Base-by-base conservation (phyloP, 2,113 vertebrate genomes). In the Dipodomys spectabilis region DNA sequence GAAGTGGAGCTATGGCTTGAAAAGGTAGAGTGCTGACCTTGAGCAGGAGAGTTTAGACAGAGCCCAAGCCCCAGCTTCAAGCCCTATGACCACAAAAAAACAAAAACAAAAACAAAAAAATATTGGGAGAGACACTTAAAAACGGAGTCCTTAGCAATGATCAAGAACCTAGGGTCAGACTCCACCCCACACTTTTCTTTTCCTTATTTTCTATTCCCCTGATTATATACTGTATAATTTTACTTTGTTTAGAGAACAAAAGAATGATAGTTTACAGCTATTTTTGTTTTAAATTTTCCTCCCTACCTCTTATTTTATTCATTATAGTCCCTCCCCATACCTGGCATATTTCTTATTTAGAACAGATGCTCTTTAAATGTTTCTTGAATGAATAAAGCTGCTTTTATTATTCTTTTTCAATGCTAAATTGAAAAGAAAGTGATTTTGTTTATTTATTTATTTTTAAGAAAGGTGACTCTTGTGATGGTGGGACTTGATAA, bases 401-500 rank as follows among this genome's bases (percentile, higher is more conserved):
- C 18, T 73, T 90, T 90, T 69, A 64, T 44, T 49, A 64, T 44
- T 49, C 12, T 32, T 53, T 49, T 4, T 1, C 3, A 80, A 27
- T 92, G 39, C 30, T 92, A 62, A 85, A 80, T 90, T 67, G 67
- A 95, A 92, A 74, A 96, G 78, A 44, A 95, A 95, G 45, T 96
- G 13, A 74, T 82, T 10, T 72, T 32, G 2, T 49, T 49, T 49
- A 22, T 86, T 86, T 75, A 86, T 96, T 65, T 94, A 95, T 62
- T 97, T 97, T 98, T 97, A 97, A 99, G 99, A 98, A 99, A 99
- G 95, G 99, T 99, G 98, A 99, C 99, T 35, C 97, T 99, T 96
- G 98, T 99, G 95, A 99, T 99, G 99, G 98, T 99, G 89, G 99
- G 99, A 92, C 98, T 99, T 95, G 99, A 99, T 98, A 99, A 99